phyloP scores from a whole-genome alignment of 2,113 vertebrate genomes.

The Notarius quadriscutis region DNA sequence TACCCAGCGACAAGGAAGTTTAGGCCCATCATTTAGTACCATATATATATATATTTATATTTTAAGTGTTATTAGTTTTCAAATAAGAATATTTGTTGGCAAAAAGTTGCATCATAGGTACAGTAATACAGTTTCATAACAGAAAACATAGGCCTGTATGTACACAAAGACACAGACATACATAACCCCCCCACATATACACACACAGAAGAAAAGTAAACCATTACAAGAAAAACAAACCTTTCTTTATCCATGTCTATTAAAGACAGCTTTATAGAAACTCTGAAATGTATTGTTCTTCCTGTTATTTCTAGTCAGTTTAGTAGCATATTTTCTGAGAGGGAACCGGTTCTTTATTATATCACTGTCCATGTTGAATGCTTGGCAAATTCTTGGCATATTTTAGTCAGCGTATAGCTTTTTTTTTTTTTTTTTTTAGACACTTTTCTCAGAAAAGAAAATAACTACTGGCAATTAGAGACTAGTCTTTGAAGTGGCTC shows the following conservation, averaged over 20 bases:
- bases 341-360: neutral
- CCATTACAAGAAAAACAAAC: no score
- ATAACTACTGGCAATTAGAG: conserved; percentile 44
- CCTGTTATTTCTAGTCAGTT: neutral
- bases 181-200: no score
- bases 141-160: no score
- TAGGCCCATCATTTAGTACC: neutral
- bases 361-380: neutral
- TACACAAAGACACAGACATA: no score
- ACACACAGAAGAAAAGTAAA: no score
- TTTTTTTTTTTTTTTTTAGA: neutral
- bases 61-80: no score
- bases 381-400: neutral
- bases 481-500: conserved; percentile 66
- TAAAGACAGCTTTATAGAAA: no score
- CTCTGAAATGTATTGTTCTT: no score
- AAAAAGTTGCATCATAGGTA: no score
- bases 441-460: conserved; percentile 20
- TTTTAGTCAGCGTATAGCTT: neutral
- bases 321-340: neutral
- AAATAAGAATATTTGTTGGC: no score
- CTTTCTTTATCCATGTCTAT: no score
- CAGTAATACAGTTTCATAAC: no score
- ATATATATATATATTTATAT: neutral
- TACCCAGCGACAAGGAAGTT: neutral